A percentile compares a stretch with the other conserved stretches of the same genome.
phyloP scores from a whole-genome alignment of 2,888 invertebrate genomes.

The Gastracanthus pulcherrimus region DNA sequence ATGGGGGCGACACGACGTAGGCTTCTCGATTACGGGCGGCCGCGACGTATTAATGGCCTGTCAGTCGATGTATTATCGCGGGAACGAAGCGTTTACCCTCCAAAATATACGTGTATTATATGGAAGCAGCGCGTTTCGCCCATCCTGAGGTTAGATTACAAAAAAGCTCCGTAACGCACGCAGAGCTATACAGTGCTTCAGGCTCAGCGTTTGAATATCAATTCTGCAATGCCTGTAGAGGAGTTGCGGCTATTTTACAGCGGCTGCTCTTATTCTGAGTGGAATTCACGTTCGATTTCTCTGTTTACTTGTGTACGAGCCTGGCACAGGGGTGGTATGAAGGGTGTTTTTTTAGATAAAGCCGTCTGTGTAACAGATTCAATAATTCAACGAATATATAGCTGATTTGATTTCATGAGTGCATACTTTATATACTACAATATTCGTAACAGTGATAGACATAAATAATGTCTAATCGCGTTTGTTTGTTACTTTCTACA shows the following conservation, averaged over 20 bases:
- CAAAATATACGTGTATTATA: not conserved
- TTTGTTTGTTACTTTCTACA: no score
- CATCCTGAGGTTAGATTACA: not conserved
- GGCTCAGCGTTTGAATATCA: slow-evolving; percentile 47
- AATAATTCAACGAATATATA: no score
- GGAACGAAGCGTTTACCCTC: slow-evolving; percentile 26
- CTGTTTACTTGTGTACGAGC: not conserved
- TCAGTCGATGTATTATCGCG: slow-evolving; percentile 49
- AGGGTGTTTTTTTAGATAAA: no score
- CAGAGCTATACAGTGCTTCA: not conserved
- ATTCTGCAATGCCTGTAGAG: slow-evolving; percentile 3
- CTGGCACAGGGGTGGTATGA: no score
- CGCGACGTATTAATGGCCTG: slow-evolving; percentile 60
- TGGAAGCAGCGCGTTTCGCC: not conserved
- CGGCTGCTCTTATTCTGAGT: slow-evolving; percentile 36
- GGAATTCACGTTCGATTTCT: not conserved
- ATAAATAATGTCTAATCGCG: no score
- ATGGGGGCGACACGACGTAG: slow-evolving; percentile 22
- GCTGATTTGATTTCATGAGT: no score
- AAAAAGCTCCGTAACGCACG: not conserved
- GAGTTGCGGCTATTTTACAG: slow-evolving; percentile 38
- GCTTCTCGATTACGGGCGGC: slow-evolving; percentile 44
- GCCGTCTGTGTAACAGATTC: no score
- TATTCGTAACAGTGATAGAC: no score
- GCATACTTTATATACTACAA: no score